Percentiles rank a stretch among this genome's conserved stretches.
phyloP scores from a whole-genome alignment of 2,113 vertebrate genomes.

The Cepphus grylle region DNA sequence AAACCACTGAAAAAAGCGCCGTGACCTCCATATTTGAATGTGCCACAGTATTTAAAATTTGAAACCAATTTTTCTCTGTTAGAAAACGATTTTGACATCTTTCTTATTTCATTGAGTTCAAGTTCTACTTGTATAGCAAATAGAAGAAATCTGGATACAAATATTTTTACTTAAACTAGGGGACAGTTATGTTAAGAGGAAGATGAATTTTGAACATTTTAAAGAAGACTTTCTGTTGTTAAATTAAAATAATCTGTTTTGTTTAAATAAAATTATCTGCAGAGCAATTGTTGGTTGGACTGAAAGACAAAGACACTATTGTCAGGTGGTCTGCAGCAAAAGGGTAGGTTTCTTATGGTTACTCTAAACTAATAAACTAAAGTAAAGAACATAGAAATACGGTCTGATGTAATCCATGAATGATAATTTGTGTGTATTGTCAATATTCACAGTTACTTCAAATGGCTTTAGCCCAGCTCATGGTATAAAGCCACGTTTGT shows the following conservation, averaged over 20 bases:
- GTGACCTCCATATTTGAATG: neutral
- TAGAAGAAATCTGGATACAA: neutral
- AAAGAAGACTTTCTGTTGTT: neutral
- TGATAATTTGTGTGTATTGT: neutral
- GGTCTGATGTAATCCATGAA: neutral
- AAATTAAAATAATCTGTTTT: neutral
- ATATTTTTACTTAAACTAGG: neutral
- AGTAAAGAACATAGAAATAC: neutral
- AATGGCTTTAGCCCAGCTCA: neutral
- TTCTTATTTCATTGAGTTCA: neutral
- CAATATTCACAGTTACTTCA: neutral
- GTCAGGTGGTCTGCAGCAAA: slow-evolving; percentile 98
- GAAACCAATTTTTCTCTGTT: neutral
- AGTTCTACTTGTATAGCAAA: neutral
- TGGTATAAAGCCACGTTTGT: neutral
- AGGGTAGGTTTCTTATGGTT: slow-evolving; percentile 78
- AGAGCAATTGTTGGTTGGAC: slow-evolving; percentile 89
- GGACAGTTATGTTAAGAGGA: neutral
- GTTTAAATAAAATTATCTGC: slow-evolving; percentile 45
- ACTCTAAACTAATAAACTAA: neutral
- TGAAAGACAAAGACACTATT: slow-evolving; percentile 95
- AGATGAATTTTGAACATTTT: neutral
- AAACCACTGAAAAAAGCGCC: neutral
- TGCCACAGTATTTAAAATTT: neutral
- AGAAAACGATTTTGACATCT: neutral